A percentile compares a stretch with the other conserved stretches of the same genome.
Evolutionary conservation across 2,797 vertebrate genomes (phyloP).

Genomic region (Rousettus madagascariensis): DNA sequence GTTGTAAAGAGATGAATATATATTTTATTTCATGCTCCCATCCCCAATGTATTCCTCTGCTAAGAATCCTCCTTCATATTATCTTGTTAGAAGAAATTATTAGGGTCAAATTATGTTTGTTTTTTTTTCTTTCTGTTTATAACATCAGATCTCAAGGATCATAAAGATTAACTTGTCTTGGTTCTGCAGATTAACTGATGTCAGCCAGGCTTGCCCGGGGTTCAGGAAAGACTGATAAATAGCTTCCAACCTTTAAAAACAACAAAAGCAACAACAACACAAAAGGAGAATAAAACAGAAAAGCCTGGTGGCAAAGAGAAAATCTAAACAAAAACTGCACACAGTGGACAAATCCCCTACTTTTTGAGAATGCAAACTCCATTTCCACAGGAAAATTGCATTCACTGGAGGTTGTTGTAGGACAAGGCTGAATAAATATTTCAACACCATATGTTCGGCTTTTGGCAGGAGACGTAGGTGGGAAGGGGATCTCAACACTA

Average conservation of each 20-base stretch:
- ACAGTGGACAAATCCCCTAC: not conserved
- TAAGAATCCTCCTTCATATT: slow-evolving; percentile 22
- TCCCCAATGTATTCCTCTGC: not conserved
- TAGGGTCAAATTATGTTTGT: not conserved
- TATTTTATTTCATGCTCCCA: not conserved
- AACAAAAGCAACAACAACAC: not conserved
- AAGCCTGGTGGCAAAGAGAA: slow-evolving; percentile 34
- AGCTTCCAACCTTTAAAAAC: slow-evolving; percentile 17
- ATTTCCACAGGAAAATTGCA: slow-evolving; percentile 31
- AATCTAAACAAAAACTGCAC: not conserved
- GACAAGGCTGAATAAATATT: slow-evolving; percentile 60
- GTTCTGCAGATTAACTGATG: slow-evolving; percentile 1
- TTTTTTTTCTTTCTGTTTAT: not conserved
- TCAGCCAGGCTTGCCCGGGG: not conserved
- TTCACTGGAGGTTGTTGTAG: slow-evolving; percentile 52
- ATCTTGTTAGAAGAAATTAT: slow-evolving; percentile 19
- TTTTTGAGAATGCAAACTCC: slow-evolving; percentile 18
- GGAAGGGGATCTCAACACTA: slow-evolving; percentile 53
- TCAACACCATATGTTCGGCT: slow-evolving; percentile 69
- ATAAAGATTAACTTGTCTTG: not conserved
- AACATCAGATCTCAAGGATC: slow-evolving; percentile 12
- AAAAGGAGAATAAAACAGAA: not conserved
- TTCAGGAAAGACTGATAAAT: not conserved
- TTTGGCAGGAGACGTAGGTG: slow-evolving; percentile 65
- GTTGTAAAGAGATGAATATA: not conserved